These are phyloP conservation scores for crab-eating macaque (Macaca fascicularis) DNA, from an alignment of 2,113 vertebrate species.

Conservation along the genomic window T2T-MFA8v1.1 NC_088378.1:25023501-25024000, in stretches of 20 bases:
- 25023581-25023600: background rate
- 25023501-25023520: too few species aligned
- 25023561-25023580: background rate
- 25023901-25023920: background rate
- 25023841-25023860: background rate
- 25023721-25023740: background rate
- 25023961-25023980: background rate
- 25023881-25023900: background rate
- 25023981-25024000: background rate
- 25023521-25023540: too few species aligned
- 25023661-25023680: background rate
- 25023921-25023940: accelerated
- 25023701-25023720: background rate
- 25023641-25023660: conserved; percentile 15
- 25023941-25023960: background rate
- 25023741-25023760: background rate
- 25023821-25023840: background rate
- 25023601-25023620: background rate
- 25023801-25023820: background rate
- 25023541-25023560: background rate
- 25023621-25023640: background rate
- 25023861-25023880: background rate
- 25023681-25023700: background rate
- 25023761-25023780: background rate
- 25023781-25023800: background rate